Conservation (phyloP, 2,888 invertebrate genomes). For the Falcaria lacertinaria region DNA sequence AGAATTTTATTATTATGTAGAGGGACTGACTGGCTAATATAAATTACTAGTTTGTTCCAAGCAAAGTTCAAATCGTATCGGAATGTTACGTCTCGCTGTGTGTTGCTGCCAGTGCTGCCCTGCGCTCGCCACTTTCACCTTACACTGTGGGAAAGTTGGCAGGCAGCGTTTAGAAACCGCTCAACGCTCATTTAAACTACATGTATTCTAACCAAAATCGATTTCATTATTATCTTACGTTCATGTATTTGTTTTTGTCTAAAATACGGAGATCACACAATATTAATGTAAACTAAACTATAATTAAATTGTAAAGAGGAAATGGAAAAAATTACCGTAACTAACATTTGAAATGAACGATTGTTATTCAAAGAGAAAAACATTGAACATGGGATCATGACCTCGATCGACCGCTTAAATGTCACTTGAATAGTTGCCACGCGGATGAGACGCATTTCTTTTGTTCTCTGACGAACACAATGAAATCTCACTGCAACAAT, state of each 20-base stretch:
- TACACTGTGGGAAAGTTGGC: constrained; percentile 67
- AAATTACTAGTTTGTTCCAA: constrained; percentile 12
- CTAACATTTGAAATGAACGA: constrained; percentile 19
- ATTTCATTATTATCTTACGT: background rate
- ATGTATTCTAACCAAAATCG: background rate
- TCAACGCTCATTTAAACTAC: constrained; percentile 43
- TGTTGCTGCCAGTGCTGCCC: constrained; percentile 30
- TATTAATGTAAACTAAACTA: no score
- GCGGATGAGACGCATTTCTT: constrained; percentile 63
- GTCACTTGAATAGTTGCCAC: constrained; percentile 68
- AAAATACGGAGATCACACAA: background rate
- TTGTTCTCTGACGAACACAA: constrained; percentile 59
- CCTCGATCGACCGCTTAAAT: constrained; percentile 72
- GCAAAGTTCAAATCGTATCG: constrained; percentile 57
- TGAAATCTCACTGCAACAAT: constrained; percentile 52
- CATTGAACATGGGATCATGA: constrained; percentile 49
- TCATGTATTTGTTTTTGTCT: background rate
- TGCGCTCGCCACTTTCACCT: constrained; percentile 70
- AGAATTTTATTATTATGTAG: no score
- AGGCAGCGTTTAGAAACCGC: constrained; percentile 58
- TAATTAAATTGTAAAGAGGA: no score
- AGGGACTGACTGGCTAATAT: no score
- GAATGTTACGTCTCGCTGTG: constrained; percentile 55
- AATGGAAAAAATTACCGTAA: no score
- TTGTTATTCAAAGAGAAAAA: constrained; percentile 30